phyloP scores from a whole-genome alignment of 2,888 invertebrate genomes.

The Ceramica pisi region DNA sequence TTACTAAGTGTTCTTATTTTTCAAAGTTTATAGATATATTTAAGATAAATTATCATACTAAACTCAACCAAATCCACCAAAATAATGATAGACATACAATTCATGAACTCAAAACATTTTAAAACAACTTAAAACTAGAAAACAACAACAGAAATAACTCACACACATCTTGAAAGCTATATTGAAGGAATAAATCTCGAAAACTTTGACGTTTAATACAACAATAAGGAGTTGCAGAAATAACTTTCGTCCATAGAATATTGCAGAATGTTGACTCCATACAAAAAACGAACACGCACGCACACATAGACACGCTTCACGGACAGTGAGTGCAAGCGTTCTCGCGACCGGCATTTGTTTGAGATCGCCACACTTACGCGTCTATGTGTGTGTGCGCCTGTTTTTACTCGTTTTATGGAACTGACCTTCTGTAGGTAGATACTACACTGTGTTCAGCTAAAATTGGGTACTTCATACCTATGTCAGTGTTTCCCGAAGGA shows the following conservation, averaged over 20 bases:
- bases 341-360: background rate
- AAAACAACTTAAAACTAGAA: slow-evolving; percentile 1
- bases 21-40: too few species aligned
- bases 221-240: slow-evolving; percentile 39
- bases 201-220: slow-evolving; percentile 59
- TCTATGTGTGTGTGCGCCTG: background rate
- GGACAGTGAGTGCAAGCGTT: too few species aligned
- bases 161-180: slow-evolving; percentile 33
- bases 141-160: slow-evolving; percentile 34
- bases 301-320: background rate
- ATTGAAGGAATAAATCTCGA: slow-evolving; percentile 52
- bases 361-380: background rate
- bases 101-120: slow-evolving; percentile 2
- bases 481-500: slow-evolving; percentile 47
- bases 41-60: background rate
- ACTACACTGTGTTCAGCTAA: slow-evolving; percentile 11
- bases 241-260: background rate
- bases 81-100: background rate
- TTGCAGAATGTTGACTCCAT: background rate
- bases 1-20: too few species aligned
- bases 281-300: background rate
- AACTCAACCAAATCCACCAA: background rate
- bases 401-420: background rate
- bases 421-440: background rate
- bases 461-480: slow-evolving; percentile 33